Base-by-base conservation (phyloP, 2,797 vertebrate genomes). In the Ctenopoma multispine region DNA sequence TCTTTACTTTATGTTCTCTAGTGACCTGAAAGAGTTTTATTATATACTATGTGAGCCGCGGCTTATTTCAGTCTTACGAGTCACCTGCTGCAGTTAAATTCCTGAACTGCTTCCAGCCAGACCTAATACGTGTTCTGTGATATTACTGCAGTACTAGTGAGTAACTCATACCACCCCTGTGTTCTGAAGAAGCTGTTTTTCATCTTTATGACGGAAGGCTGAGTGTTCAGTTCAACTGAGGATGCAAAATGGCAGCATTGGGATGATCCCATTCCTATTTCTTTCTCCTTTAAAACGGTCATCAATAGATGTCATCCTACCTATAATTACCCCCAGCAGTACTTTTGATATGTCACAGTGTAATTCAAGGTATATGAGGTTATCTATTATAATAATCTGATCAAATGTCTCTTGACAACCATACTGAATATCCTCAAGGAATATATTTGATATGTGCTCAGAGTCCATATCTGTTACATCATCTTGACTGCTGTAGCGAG, bases 401-500 rank as follows among this genome's bases (percentile, higher is more conserved):
- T 81, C 77, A 88, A 76, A 86, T 72, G 77, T 82, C 73, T 82
- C 61, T 62, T 60, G 70, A 72, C 69, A 81, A 66, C 74, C 70
- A 66, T 85, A 80, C 76, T 83, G 82, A 87, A 88, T 88, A 79
- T 90, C 83, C 79, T 74, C 49, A 59, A 79, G 80, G 69, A 82
- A 72, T 71, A 69, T 67, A 81, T 82, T 86, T 88, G 77, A 87
- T 84, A 83, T 88, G 78, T 85, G 76, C 85, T 88, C 77, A 77
- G 82, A 79, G 85, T 81, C 84, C 81, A 87, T 87, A 86, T 87
- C 85, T 86, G 77, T 89, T 87, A 87, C 82, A 85, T 87, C 89
- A 86, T 87, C 81, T 78, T 79, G 79, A 86, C 80, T 80, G 85
- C 72, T 87, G 84, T 92, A 87, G 88, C 79, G 73, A 85, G 82